Conservation (phyloP, 2,888 invertebrate species). For the Campoplex nolae region DNA sequence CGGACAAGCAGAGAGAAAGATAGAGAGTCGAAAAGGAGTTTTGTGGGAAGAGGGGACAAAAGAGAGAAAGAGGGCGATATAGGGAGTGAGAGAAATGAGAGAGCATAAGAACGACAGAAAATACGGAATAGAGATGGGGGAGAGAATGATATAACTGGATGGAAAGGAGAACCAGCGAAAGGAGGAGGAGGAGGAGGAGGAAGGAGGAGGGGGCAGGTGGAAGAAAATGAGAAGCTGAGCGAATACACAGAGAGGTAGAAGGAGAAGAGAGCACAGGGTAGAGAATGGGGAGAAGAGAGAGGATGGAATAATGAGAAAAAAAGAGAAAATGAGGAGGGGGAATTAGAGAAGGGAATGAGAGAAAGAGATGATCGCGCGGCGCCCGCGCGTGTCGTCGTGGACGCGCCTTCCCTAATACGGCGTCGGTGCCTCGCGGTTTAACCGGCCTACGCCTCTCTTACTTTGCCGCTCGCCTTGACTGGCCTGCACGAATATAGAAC, state of each 20-base stretch:
- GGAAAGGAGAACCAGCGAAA: slow-evolving; percentile 78
- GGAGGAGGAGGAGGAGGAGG: slow-evolving; percentile 60
- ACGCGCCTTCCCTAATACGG: slow-evolving; percentile 83
- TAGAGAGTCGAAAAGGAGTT: neutral
- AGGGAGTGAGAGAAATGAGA: slow-evolving; percentile 49
- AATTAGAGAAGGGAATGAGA: slow-evolving; percentile 67
- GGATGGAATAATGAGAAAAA: neutral
- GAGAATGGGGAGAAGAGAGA: slow-evolving; percentile 65
- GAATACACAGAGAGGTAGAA: slow-evolving; percentile 37
- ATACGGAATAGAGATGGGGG: slow-evolving; percentile 52
- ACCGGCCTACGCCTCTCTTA: slow-evolving; percentile 75
- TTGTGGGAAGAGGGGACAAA: no score
- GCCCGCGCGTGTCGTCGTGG: slow-evolving; percentile 84
- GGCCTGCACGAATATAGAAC: slow-evolving; percentile 65
- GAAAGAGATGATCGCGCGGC: slow-evolving; percentile 85
- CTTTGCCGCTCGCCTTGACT: slow-evolving; percentile 52
- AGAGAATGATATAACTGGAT: slow-evolving; percentile 50
- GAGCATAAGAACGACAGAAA: neutral
- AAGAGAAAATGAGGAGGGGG: slow-evolving; percentile 54
- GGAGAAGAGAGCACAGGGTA: slow-evolving; percentile 52
- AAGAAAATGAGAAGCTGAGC: neutral
- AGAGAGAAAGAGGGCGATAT: neutral
- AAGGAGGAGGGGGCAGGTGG: neutral
- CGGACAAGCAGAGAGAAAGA: slow-evolving; percentile 41
- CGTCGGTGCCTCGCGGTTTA: slow-evolving; percentile 76